Base-by-base conservation (phyloP, 2,888 invertebrate species). In the Pollenia labialis region DNA sequence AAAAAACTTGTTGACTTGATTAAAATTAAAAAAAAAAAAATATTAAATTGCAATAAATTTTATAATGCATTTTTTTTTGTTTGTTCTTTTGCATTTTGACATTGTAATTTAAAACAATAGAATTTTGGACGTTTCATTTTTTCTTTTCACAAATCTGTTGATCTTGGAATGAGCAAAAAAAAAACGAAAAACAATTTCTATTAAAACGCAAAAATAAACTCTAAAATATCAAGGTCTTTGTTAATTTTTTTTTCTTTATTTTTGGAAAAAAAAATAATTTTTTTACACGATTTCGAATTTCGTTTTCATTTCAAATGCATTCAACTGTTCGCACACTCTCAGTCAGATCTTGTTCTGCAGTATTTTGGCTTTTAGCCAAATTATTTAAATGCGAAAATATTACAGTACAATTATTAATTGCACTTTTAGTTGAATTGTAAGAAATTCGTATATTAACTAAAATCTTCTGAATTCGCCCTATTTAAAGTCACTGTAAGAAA, bases 21-120 rank as follows among this genome's bases (percentile, higher is more conserved):
- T 60, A 44, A 81, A 56, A 23, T 66, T 68, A 54, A 23, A 23
- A 62, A 50, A 7, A 79, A 81, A 18, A 56, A 40, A 68, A 71
- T 79, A 83, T 75, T 76, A 66, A 76, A 83, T 83, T 80, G 74
- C 75, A 23, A 48, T 72, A 42, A 64, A 76, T 72, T 75, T 58
- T 58, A 12, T 40, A 40, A 11, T 69, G 52, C 18, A 50, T 69
- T 71, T 71, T 48, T 32, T 32, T 32, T 32, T 23, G 1, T 23
- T 23, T 2, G 1, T 32, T 3, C 3, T 32, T 40, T 68, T 58
- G 44, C 52, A 18, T 71, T 58, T 64, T 54, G 72, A 54, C 80
- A 81, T 48, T 72, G 72, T 23, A 81, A 81, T 71, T 64, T 66
- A 64, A 83, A 72, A 71, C 64, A 50, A 48, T 79, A 44, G 62